Evolutionary conservation across 2,113 vertebrate species (phyloP).

Genomic region (Polypterus bichir): DNA sequence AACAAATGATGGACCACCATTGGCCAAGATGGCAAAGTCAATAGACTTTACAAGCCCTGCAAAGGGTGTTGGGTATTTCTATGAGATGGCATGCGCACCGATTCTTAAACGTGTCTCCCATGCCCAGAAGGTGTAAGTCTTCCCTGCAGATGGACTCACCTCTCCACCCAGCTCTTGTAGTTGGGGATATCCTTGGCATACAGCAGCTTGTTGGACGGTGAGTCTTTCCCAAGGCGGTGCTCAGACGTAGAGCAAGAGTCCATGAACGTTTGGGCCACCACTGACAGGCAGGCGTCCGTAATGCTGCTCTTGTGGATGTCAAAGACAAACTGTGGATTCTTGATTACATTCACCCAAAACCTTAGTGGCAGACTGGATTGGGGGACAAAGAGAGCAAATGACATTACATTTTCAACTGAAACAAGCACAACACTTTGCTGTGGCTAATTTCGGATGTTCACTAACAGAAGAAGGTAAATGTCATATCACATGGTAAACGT

Average conservation of each 20-base stretch:
- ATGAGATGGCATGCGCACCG: too few relatives aligned
- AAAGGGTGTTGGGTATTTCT: too few relatives aligned
- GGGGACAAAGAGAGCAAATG: conserved; percentile 1
- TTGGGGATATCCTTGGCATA: conserved; percentile 98
- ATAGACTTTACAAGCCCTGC: too few relatives aligned
- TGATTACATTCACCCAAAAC: conserved; percentile 98
- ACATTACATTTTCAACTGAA: not conserved
- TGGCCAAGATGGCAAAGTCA: too few relatives aligned
- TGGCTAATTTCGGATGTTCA: too few relatives aligned
- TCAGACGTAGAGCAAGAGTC: conserved; percentile 96
- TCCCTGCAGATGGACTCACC: conserved; percentile 45
- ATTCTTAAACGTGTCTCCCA: too few relatives aligned
- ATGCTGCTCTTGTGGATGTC: conserved; percentile 98
- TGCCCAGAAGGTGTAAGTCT: not conserved
- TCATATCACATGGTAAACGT: too few relatives aligned
- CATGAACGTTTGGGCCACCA: conserved; percentile 97
- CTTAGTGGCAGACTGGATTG: conserved; percentile 75
- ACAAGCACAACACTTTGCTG: too few relatives aligned
- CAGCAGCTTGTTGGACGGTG: conserved; percentile 92
- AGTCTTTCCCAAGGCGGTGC: conserved; percentile 93
- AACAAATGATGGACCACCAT: too few relatives aligned
- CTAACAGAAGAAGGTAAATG: too few relatives aligned
- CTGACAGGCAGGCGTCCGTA: conserved; percentile 90
- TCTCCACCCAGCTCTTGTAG: conserved; percentile 98
- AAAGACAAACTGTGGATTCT: conserved; percentile 96